Conservation (phyloP, 2,113 vertebrate species). For the Microtus oregoni region DNA sequence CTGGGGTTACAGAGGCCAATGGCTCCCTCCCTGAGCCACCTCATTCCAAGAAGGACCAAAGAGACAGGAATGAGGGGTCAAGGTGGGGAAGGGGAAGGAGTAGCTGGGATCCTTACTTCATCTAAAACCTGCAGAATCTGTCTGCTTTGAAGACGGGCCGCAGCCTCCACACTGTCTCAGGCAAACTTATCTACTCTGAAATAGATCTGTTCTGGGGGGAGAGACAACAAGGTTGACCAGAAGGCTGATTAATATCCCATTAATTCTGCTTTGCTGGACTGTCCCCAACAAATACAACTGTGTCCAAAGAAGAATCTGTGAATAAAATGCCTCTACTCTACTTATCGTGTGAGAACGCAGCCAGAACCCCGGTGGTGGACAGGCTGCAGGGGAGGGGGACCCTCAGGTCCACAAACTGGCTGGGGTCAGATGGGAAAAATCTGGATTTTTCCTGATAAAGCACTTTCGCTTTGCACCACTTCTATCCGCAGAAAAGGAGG, state of each 20-base stretch:
- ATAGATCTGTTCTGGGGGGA: accelerated
- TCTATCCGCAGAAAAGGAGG: not conserved
- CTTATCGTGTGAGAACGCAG: not conserved
- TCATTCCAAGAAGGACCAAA: not conserved
- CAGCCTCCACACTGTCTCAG: not conserved
- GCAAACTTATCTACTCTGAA: not conserved
- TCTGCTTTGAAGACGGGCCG: not conserved
- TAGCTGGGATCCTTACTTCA: not conserved
- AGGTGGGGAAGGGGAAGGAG: not conserved
- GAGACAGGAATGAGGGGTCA: not conserved
- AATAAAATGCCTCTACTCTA: not conserved
- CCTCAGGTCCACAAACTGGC: accelerated
- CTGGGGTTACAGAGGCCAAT: not conserved
- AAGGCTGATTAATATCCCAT: not conserved
- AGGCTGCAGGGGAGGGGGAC: not conserved
- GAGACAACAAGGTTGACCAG: constrained; percentile 48
- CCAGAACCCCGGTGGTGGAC: accelerated
- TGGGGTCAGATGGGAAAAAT: not conserved
- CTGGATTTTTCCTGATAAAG: not conserved
- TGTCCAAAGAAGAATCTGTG: not conserved
- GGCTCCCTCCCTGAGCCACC: not conserved
- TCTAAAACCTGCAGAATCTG: not conserved
- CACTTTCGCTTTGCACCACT: not conserved
- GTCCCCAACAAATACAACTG: not conserved
- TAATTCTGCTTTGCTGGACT: not conserved